These are phyloP conservation scores for Sciurus vulgaris DNA, from an alignment of 2,797 vertebrate species.

Conservation along the genomic window DNA sequence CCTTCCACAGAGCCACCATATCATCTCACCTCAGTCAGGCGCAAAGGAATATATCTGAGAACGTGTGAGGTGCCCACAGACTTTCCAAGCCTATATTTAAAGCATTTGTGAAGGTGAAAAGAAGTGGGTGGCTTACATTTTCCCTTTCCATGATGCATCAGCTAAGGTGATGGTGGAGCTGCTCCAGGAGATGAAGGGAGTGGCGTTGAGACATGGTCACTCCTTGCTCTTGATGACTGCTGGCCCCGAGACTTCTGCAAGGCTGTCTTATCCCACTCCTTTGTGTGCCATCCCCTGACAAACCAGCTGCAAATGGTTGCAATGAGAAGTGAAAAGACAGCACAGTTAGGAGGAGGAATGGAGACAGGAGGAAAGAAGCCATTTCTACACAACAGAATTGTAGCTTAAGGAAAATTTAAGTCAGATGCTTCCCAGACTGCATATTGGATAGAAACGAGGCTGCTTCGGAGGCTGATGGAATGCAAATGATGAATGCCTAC, in stretches of 20 bases:
- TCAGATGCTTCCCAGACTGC: not conserved
- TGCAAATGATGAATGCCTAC: not conserved
- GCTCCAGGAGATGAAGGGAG: rapidly evolving
- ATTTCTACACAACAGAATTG: not conserved
- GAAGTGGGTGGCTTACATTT: not conserved
- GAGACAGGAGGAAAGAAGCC: not conserved
- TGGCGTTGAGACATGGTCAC: not conserved
- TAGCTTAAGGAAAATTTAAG: not conserved
- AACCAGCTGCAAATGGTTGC: not conserved
- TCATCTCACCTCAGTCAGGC: conserved; percentile 21
- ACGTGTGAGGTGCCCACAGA: not conserved
- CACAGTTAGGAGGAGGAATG: not conserved
- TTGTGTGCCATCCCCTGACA: not conserved
- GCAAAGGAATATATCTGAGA: conserved; percentile 27
- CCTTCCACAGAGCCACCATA: not conserved
- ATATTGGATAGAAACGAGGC: not conserved
- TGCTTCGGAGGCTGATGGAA: not conserved
- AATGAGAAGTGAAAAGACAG: not conserved
- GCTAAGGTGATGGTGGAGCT: not conserved
- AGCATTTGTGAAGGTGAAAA: not conserved
- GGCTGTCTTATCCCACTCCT: not conserved
- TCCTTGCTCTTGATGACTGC: not conserved
- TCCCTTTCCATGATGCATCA: not conserved
- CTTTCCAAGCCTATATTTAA: conserved; percentile 33
- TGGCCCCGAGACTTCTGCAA: not conserved